A percentile compares a stretch with the other conserved stretches of the same genome.
Conservation (phyloP, 2,797 vertebrate genomes). For the Mus spretus region DNA sequence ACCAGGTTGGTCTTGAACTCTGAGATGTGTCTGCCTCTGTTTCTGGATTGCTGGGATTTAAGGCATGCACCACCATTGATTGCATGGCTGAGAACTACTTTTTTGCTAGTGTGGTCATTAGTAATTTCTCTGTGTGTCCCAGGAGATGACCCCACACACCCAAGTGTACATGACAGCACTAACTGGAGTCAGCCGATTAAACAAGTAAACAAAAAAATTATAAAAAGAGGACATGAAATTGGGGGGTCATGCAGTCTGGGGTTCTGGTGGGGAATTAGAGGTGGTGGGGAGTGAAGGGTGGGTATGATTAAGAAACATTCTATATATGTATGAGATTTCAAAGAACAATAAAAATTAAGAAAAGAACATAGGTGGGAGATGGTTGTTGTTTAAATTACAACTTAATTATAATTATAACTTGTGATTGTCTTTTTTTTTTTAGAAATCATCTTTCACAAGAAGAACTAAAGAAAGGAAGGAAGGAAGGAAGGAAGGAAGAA, state of each 20-base stretch:
- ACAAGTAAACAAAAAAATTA: not conserved
- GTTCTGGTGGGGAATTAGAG: not conserved
- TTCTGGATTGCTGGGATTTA: not conserved
- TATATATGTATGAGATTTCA: not conserved
- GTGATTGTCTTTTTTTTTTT: not conserved
- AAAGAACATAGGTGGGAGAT: not conserved
- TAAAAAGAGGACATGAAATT: not conserved
- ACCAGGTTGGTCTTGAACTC: not conserved
- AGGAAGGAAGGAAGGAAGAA: not conserved
- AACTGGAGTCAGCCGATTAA: not conserved
- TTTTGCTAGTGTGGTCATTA: not conserved
- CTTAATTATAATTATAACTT: not conserved
- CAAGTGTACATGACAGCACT: not conserved
- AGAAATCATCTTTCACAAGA: not conserved
- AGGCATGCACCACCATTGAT: rapidly evolving
- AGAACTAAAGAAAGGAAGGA: not conserved
- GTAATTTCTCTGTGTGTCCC: too few species aligned
- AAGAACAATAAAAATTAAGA: not conserved
- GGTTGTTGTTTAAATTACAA: too few species aligned
- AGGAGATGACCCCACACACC: not conserved
- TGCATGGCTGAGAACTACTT: not conserved
- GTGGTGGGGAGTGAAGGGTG: not conserved
- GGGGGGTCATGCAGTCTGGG: not conserved
- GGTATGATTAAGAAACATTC: not conserved
- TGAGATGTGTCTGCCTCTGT: not conserved